Evolutionary conservation across 1,140 invertebrate genomes (phyloP), one percentile per base, ranked within the genome.

Genomic region (Thaumatotibia leucotreta): DNA sequence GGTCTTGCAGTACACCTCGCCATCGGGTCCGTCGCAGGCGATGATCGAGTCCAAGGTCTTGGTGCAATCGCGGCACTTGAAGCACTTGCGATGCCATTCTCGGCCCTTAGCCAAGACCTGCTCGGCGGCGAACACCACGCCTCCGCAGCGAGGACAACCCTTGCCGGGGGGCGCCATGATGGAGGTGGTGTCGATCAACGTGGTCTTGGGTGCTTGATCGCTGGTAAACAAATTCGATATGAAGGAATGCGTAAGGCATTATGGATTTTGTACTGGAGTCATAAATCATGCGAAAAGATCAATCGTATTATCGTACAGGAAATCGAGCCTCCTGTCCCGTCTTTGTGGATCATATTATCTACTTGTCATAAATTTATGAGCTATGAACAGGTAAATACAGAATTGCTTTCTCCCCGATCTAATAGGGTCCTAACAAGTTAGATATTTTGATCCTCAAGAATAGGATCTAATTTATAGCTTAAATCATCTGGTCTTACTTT

Each of bases 81-180:
- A 99, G 92, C 98, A 99, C 91, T 99, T 99, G 92, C 98, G 95
- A 93, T 97, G 98, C 97, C 97, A 99, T 91, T 98, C 97, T 81
- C 97, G 94, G 64, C 96, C 94, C 84, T 96, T 97, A 32, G 96
- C 96, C 22, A 97, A 91, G 49, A 98, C 96, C 88, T 96, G 95
- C 85, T 98, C 97, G 61, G 97, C 97, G 49, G 96, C 97, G 83
- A 96, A 98, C 0, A 98, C 97, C 1, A 96, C 94, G 35, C 97
- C 97, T 31, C 97, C 97, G 83, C 97, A 98, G 67, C 97, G 93
- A 1, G 97, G 97, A 84, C 97, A 98, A 31, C 96, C 97, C 84
- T 97, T 94, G 67, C 97, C 97, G 49, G 96, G 95, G 20, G 95
- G 93, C 4, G 96, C 97, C 86, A 94, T 93, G 79, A 97, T 97